phyloP scores from a whole-genome alignment of 2,888 invertebrate species.

The Pristionchus exspectatus region DNA sequence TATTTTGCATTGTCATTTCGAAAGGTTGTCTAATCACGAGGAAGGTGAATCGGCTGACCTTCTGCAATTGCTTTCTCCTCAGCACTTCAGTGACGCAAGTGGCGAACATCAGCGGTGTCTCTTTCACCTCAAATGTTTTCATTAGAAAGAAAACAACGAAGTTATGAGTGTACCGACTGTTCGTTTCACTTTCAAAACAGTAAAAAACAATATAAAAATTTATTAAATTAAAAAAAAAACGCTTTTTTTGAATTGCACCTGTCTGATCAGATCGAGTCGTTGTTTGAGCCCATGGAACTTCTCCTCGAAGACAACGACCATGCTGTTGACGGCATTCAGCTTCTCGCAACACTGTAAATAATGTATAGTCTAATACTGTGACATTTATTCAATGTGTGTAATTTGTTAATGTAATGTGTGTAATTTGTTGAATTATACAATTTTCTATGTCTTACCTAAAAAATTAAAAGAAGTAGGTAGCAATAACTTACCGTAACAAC shows the following conservation, averaged over 20 bases:
- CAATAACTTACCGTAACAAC: conserved; percentile 58
- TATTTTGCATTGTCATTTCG: not conserved
- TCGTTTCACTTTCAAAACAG: too few species aligned
- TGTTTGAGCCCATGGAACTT: conserved; percentile 65
- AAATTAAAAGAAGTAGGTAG: too few species aligned
- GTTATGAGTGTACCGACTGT: too few species aligned
- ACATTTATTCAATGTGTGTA: too few species aligned
- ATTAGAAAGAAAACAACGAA: not conserved
- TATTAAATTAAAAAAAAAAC: too few species aligned
- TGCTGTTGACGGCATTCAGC: conserved; percentile 64
- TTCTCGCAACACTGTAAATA: conserved; percentile 66
- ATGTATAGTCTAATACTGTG: too few species aligned
- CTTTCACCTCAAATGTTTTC: conserved; percentile 23
- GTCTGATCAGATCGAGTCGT: conserved; percentile 65
- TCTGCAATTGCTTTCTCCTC: conserved; percentile 51
- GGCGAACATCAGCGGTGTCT: conserved; percentile 53
- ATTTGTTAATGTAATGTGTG: too few species aligned
- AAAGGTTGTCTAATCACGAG: not conserved
- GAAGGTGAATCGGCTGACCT: not conserved
- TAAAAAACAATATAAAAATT: too few species aligned
- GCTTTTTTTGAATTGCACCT: too few species aligned
- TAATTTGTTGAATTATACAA: not conserved
- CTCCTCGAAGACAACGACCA: conserved; percentile 73
- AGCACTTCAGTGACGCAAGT: conserved; percentile 51
- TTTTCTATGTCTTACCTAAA: not conserved